Percentiles rank a stretch among this genome's conserved stretches.
Evolutionary conservation across 1,140 invertebrate species (phyloP).

Genomic region (Polyergus mexicanus): DNA sequence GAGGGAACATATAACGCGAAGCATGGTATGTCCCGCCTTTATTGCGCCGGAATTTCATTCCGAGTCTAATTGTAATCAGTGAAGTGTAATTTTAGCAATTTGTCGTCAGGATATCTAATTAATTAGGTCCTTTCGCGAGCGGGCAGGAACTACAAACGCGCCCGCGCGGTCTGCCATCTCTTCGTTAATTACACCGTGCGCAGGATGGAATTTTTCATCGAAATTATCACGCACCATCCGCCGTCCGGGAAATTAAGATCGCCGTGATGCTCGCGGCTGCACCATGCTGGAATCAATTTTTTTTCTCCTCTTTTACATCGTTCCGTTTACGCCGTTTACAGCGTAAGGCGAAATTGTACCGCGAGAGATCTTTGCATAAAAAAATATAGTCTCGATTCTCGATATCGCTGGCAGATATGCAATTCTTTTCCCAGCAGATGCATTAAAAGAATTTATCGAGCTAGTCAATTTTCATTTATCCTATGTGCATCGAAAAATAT

Average conservation of each 20-base stretch:
- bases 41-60: slow-evolving; percentile 62
- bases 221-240: slow-evolving; percentile 65
- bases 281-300: slow-evolving; percentile 35
- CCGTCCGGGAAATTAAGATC: slow-evolving; percentile 54
- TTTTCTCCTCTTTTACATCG: slow-evolving; percentile 27
- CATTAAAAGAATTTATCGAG: neutral
- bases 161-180: slow-evolving; percentile 43
- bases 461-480: neutral
- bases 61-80: slow-evolving; percentile 61
- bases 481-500: neutral
- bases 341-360: slow-evolving; percentile 16
- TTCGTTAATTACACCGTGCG: slow-evolving; percentile 53
- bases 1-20: neutral
- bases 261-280: slow-evolving; percentile 50
- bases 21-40: slow-evolving; percentile 24
- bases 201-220: slow-evolving; percentile 65
- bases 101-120: slow-evolving; percentile 64
- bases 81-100: slow-evolving; percentile 65
- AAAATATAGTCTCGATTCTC: neutral
- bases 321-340: slow-evolving; percentile 28
- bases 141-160: slow-evolving; percentile 19
- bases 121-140: slow-evolving; percentile 54
- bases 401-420: neutral
- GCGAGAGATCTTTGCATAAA: slow-evolving; percentile 7
- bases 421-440: neutral